A percentile compares a stretch with the other conserved stretches of the same genome.
These are phyloP conservation scores for Nemotelus pantherinus DNA, from an alignment of 2,888 invertebrate species.

Conservation along the genomic window DNA sequence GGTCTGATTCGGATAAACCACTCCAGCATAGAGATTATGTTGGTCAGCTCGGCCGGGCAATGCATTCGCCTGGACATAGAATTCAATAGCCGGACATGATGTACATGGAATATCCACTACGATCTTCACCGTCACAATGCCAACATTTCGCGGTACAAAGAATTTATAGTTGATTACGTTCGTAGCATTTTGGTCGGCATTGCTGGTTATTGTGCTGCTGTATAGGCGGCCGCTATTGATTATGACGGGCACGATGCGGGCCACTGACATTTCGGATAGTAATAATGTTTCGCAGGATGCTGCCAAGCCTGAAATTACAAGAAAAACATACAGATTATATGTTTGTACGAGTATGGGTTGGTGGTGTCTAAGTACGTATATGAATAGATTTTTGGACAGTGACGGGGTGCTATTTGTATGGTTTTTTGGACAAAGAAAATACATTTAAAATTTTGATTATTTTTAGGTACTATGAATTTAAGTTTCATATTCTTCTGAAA, in stretches of 20 bases:
- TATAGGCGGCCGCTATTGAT: slow-evolving; percentile 60
- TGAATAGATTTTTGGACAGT: background rate
- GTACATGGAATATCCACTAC: slow-evolving; percentile 63
- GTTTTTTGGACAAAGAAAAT: too few species aligned
- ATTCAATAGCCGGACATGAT: slow-evolving; percentile 63
- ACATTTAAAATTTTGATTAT: too few species aligned
- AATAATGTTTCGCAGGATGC: slow-evolving; percentile 73
- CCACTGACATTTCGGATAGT: slow-evolving; percentile 72
- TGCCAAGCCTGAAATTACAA: slow-evolving; percentile 71
- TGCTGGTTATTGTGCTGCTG: slow-evolving; percentile 59
- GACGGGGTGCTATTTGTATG: too few species aligned
- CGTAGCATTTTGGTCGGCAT: slow-evolving; percentile 53
- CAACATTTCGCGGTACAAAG: slow-evolving; percentile 64
- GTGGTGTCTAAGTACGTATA: background rate
- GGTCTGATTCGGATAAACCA: slow-evolving; percentile 66
- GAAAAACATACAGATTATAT: background rate
- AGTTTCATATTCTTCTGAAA: too few species aligned
- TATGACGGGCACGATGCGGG: slow-evolving; percentile 63
- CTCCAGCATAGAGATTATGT: slow-evolving; percentile 66
- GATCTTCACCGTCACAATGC: slow-evolving; percentile 59
- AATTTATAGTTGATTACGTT: slow-evolving; percentile 66
- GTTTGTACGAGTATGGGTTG: background rate
- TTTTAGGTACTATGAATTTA: too few species aligned
- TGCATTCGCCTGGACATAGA: slow-evolving; percentile 68
- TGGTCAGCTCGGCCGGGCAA: slow-evolving; percentile 65